Base-by-base conservation (phyloP, 2,888 invertebrate genomes). In the Apomyelois bistriatella region DNA sequence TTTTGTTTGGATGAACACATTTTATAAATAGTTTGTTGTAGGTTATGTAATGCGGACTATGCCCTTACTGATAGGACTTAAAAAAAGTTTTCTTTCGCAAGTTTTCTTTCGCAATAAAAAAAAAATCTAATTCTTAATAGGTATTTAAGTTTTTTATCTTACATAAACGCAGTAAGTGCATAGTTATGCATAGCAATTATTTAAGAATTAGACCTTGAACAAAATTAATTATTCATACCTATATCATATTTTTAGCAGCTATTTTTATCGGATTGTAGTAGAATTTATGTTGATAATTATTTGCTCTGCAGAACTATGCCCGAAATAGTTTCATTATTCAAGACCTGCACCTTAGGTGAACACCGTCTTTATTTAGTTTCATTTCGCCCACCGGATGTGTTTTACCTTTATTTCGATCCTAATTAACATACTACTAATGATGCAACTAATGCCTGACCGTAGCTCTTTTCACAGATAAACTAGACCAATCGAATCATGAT, bases 171-270 rank as follows among this genome's bases (percentile, higher is more conserved):
- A 79, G 89, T 90, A 84, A 90, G 89, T 88, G 89, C 89, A 90
- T 89, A 82, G 89, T 88, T 89, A 89, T 88, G 89, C 89, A 87
- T 79, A 72, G 74, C 76, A 65, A 67, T 61, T 49, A 1, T 13
- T 36, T 35, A 12, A 22, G 22, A 22, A 22, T 22, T 22, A 22
- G 22, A 2, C 2, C 3, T 22, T 22, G 22, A 3, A 3, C 22
- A 22, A 43, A 15, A 16, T 13, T 15, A 51, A 13, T 2, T 52
- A 32, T 22, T 22, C 22, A 22, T 22, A 22, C 22, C 22, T 5
- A 22, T 22, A 22, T 6, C 7, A 32, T 32, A 32, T 32, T 4
- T 4, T 1, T 7, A 1, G 7, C 7, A 7, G 32, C 10, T 32
- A 4, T 32, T 3, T 32, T 32, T 32, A 1, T 3, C 22, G 22